These are phyloP conservation scores for Neuroscelio doddi DNA, from an alignment of 2,888 invertebrate genomes.

Conservation along the genomic window DNA sequence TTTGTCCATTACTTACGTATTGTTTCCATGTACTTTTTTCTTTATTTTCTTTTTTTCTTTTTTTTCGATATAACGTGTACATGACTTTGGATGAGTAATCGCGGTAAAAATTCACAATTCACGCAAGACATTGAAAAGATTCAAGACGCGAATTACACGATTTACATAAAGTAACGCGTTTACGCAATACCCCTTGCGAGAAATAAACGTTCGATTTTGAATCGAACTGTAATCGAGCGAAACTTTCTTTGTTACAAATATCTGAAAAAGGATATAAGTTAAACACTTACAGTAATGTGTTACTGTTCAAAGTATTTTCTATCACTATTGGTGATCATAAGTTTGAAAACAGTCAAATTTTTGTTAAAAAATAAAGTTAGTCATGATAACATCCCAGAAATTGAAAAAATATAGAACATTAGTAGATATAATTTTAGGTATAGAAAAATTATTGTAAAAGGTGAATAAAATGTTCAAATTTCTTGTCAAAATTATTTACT, in stretches of 20 bases:
- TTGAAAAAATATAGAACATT: conserved; percentile 7
- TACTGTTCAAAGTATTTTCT: neutral
- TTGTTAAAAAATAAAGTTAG: conserved; percentile 28
- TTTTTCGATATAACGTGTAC: too few relatives aligned
- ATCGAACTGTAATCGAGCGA: conserved; percentile 33
- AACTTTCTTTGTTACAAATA: conserved; percentile 26
- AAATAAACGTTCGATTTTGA: conserved; percentile 39
- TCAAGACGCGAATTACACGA: neutral
- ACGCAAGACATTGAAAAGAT: conserved; percentile 2
- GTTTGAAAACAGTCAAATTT: conserved; percentile 11
- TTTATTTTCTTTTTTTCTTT: neutral
- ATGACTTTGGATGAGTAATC: neutral
- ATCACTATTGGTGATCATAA: conserved; percentile 1
- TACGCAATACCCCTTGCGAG: conserved; percentile 4
- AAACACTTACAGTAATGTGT: conserved; percentile 3
- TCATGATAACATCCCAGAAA: conserved; percentile 17
- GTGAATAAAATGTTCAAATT: too few relatives aligned
- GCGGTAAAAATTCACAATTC: neutral
- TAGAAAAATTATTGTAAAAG: too few relatives aligned
- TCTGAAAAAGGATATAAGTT: conserved; percentile 13
- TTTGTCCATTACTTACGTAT: conserved; percentile 1
- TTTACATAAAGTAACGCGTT: neutral
- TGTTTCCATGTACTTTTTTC: neutral
- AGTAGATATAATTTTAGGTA: too few relatives aligned
- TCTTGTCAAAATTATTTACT: too few relatives aligned